Evolutionary conservation across 2,888 invertebrate species (phyloP).

Genomic region (Odontocolon sp.): DNA sequence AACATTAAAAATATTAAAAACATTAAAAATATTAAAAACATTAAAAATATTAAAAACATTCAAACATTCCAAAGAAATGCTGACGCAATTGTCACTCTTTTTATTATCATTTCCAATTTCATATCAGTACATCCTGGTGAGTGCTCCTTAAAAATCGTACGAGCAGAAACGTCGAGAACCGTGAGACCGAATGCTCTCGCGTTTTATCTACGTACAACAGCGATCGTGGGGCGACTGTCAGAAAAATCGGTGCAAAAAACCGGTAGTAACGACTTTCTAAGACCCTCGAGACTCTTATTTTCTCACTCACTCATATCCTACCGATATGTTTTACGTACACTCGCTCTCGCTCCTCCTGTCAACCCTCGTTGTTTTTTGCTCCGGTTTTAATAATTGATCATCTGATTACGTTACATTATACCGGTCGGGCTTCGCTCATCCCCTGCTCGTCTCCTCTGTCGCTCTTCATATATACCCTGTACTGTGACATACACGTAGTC

Average conservation of each 20-base stretch:
- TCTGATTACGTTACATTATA: conserved; percentile 80
- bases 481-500: conserved; percentile 27
- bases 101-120: too few species aligned
- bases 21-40: too few species aligned
- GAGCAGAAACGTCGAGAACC: not conserved
- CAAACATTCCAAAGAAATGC: too few species aligned
- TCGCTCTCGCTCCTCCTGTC: conserved; percentile 67
- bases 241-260: conserved; percentile 56
- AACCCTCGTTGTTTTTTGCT: conserved; percentile 80
- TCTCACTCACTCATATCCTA: conserved; percentile 56
- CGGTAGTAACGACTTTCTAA: conserved; percentile 61
- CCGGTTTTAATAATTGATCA: conserved; percentile 80
- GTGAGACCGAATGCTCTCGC: conserved; percentile 39
- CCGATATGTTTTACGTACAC: conserved; percentile 47
- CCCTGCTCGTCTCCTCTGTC: too few species aligned
- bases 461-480: conserved; percentile 62
- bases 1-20: too few species aligned
- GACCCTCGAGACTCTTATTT: conserved; percentile 57
- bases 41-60: too few species aligned
- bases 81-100: too few species aligned
- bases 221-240: conserved; percentile 30
- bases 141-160: too few species aligned
- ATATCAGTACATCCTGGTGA: not conserved
- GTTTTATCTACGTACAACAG: not conserved
- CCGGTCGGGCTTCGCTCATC: conserved; percentile 66